Base-by-base conservation (phyloP, 2,888 invertebrate genomes). In the Iphiclides podalirius region DNA sequence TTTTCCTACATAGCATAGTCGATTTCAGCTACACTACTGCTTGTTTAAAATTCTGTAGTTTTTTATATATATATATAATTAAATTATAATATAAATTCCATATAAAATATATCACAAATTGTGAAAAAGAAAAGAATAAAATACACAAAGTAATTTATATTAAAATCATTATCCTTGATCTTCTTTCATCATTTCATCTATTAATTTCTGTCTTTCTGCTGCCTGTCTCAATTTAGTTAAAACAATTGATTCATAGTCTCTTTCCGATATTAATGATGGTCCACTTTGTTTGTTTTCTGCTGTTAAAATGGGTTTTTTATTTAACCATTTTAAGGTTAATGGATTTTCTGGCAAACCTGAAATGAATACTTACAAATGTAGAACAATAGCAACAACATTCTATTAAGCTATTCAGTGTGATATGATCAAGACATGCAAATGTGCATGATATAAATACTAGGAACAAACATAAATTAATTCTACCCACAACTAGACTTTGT, bases 201-300 rank as follows among this genome's bases (percentile, higher is more conserved):
- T 93, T 55, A 94, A 66, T 53, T 88, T 90, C 78, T 95, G 96
- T 44, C 96, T 90, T 79, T 97, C 96, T 67, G 96, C 95, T 2
- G 96, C 96, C 86, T 95, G 95, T 52, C 94, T 89, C 86, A 97
- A 85, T 81, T 94, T 94, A 53, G 92, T 92, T 60, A 97, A 79
- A 1, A 96, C 96, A 13, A 95, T 66, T 66, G 93, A 94, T 80
- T 97, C 97, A 84, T 93, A 96, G 73, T 97, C 96, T 54, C 90
- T 89, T 35, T 93, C 92, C 20, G 91, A 90, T 47, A 91, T 80
- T 23, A 91, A 72, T 52, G 87, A 73, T 34, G 89, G 75, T 4
- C 71, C 68, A 26, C 63, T 59, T 15, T 65, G 53, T 39, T 67
- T 59, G 55, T 71, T 79, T 55, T 76, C 83, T 48, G 79, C 75